Evolutionary conservation across 2,888 invertebrate genomes (phyloP).

Genomic region (Drosophila vallismaia): DNA sequence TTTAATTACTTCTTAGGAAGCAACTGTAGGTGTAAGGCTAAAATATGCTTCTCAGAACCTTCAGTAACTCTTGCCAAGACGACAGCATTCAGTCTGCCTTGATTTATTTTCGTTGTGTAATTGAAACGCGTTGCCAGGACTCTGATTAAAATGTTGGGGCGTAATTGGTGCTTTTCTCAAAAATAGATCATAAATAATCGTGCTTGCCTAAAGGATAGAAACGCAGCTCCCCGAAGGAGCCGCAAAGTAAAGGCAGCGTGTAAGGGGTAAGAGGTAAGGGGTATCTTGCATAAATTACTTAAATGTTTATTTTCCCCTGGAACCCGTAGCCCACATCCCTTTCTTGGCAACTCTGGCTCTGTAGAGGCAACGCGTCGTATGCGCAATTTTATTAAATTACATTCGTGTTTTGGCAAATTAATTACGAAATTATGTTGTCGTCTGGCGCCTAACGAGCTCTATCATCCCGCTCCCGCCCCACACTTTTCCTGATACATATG

Average conservation of each 20-base stretch:
- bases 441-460: slow-evolving; percentile 65
- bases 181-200: slow-evolving; percentile 78
- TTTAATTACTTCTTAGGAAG: slow-evolving; percentile 8
- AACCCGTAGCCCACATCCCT: slow-evolving; percentile 20
- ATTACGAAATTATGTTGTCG: slow-evolving; percentile 81
- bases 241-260: slow-evolving; percentile 68
- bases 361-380: slow-evolving; percentile 64
- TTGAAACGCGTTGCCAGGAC: slow-evolving; percentile 67
- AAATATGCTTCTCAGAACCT: slow-evolving; percentile 16
- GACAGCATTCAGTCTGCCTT: slow-evolving; percentile 51
- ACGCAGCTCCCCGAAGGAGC: slow-evolving; percentile 25
- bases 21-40: not conserved
- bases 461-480: slow-evolving; percentile 24
- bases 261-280: too few relatives aligned
- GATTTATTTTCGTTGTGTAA: slow-evolving; percentile 75
- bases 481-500: slow-evolving; percentile 15
- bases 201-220: slow-evolving; percentile 48
- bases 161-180: slow-evolving; percentile 75
- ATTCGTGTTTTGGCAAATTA: slow-evolving; percentile 81
- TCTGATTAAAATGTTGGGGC: slow-evolving; percentile 62
- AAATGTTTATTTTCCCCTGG: slow-evolving; percentile 58
- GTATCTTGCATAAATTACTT: slow-evolving; percentile 74
- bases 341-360: not conserved
- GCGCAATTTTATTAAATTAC: slow-evolving; percentile 80
- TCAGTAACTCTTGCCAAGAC: slow-evolving; percentile 50